phyloP scores from a whole-genome alignment of 2,797 vertebrate genomes.

The Halcyon badia region DNA sequence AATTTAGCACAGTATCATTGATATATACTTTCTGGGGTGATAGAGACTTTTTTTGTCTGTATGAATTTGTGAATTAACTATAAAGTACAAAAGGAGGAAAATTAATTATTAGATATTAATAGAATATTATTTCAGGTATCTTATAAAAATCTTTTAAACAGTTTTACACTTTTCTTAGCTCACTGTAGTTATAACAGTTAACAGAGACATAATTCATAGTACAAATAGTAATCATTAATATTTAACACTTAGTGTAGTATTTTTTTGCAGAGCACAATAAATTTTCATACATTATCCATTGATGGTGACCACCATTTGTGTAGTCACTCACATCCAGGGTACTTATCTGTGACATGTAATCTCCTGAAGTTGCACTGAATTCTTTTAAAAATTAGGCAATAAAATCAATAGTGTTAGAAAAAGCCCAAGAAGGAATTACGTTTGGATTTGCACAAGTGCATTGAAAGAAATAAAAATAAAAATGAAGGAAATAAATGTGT shows the following conservation, averaged over 20 bases:
- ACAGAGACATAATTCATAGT: background rate
- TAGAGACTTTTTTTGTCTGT: background rate
- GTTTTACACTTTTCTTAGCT: background rate
- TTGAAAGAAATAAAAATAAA: conserved; percentile 5
- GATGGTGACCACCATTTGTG: background rate
- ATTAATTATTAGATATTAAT: background rate
- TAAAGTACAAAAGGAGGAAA: background rate
- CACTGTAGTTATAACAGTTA: background rate
- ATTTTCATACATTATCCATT: background rate
- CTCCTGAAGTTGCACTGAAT: background rate
- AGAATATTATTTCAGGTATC: background rate
- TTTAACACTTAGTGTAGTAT: background rate
- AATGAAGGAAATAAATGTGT: background rate
- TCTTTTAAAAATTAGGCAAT: background rate
- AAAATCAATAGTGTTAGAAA: background rate
- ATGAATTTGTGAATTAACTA: background rate
- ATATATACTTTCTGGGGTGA: background rate
- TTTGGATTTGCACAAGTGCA: background rate
- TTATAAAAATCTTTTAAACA: background rate
- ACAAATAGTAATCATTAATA: background rate
- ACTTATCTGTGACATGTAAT: background rate
- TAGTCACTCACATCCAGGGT: background rate
- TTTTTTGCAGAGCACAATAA: background rate
- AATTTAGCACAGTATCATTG: background rate
- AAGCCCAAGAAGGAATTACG: background rate